A percentile compares a stretch with the other conserved stretches of the same genome.
phyloP scores from a whole-genome alignment of 2,113 vertebrate genomes.

The Mustelus asterias region DNA sequence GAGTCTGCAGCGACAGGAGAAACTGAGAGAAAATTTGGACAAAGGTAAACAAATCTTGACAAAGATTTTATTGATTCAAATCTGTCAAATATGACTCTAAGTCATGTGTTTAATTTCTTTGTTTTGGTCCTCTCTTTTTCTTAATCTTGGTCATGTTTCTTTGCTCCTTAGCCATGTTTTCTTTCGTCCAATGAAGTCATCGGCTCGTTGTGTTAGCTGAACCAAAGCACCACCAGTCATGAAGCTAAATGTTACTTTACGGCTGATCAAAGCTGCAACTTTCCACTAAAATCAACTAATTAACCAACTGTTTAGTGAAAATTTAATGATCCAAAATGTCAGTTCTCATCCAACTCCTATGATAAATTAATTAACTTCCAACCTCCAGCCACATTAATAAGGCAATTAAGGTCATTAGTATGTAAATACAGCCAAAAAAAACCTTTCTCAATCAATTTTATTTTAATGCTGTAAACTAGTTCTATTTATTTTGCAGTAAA shows the following conservation, averaged over 20 bases:
- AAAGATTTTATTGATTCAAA: background rate
- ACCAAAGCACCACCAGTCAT: background rate
- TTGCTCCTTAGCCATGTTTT: background rate
- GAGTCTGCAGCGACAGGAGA: background rate
- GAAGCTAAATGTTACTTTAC: background rate
- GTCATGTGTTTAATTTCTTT: background rate
- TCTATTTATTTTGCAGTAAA: background rate
- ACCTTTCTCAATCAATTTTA: background rate
- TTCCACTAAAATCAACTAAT: background rate
- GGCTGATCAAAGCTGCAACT: background rate
- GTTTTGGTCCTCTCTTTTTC: background rate
- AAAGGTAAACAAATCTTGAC: background rate
- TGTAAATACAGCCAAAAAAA: background rate
- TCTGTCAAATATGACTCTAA: background rate
- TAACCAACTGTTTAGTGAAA: conserved; percentile 6
- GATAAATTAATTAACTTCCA: background rate
- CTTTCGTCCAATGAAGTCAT: background rate
- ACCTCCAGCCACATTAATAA: background rate
- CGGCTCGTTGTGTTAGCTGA: background rate
- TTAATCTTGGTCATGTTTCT: background rate
- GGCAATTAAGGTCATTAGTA: background rate
- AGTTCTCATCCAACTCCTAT: background rate
- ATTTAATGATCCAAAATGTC: background rate
- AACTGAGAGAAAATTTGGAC: background rate
- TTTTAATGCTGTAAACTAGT: background rate